Evolutionary conservation across 2,797 vertebrate genomes (phyloP).

Genomic region (Emys orbicularis): DNA sequence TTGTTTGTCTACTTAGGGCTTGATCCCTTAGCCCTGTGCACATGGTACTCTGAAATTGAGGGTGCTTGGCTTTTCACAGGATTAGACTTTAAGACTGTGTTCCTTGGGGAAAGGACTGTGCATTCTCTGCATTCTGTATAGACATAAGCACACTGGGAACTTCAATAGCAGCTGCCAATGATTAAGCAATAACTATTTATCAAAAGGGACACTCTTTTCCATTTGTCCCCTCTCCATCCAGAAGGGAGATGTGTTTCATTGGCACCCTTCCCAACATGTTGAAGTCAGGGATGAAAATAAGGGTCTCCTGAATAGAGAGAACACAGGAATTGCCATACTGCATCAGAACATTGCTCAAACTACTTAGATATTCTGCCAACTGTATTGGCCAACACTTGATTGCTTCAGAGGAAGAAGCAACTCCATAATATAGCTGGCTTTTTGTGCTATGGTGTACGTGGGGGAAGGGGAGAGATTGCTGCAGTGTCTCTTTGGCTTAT

Average conservation of each 20-base stretch:
- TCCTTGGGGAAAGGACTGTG: not conserved
- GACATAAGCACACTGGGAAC: not conserved
- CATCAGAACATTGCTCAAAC: not conserved
- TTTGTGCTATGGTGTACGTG: not conserved
- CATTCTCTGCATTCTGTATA: not conserved
- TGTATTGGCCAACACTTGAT: not conserved
- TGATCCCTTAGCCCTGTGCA: not conserved
- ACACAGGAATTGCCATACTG: not conserved
- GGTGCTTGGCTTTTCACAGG: not conserved
- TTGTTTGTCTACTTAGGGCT: not conserved
- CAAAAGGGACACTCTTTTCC: not conserved
- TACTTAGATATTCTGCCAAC: not conserved
- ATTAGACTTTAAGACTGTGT: not conserved
- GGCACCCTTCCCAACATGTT: not conserved
- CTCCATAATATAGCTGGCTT: not conserved
- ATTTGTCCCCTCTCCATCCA: not conserved
- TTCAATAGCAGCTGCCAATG: not conserved
- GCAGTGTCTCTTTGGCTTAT: fast-evolving
- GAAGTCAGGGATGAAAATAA: not conserved
- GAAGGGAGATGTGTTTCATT: not conserved
- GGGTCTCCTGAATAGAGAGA: not conserved
- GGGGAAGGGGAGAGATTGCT: not conserved
- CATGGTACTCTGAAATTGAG: not conserved
- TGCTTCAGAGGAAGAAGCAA: not conserved
- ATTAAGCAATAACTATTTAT: not conserved